Evolutionary conservation across 2,797 vertebrate genomes (phyloP), one percentile per base, ranked within the genome.

Genomic region (Micromesistius poutassou): DNA sequence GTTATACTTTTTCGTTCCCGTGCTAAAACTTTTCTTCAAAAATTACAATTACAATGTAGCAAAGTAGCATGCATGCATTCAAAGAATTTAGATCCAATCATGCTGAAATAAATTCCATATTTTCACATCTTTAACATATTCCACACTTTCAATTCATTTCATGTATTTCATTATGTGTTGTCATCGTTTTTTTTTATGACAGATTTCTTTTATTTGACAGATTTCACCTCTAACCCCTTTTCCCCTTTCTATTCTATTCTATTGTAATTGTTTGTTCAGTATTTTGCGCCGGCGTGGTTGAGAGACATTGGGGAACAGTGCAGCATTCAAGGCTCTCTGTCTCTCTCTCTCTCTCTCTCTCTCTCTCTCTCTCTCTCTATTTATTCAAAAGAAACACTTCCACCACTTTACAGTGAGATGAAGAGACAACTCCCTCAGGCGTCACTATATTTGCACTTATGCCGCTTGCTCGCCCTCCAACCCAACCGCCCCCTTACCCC

Each of bases 391-490:
- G n/a, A 70, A 33, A 75, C 6, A 7, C 46, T 14, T 79, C 31
- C 22, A 33, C 1, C 73, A 71, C 78, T 40, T 78, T 73, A 5
- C 40, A 80, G 71, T 75, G 78, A 87, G 73, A 77, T 38, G 79
- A 83, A 77, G 71, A 38, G 68, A 82, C 78, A 30, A 36, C 1
- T 80, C 79, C 79, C 80, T 79, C 71, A 77, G 81, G 77, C 74
- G 7, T 80, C 80, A 76, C 74, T 84, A 30, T 76, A 74, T 84
- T 80, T 82, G 12, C 80, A 79, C 79, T 81, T 77, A 62, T 66
- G 55, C 74, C 33, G 62, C 72, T 76, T n/a, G 13, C 73, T 74
- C 25, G n/a, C 62, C 9, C 55, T 62, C 55, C 22, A 62, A 55
- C 46, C 46, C 46, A 22, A 55, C 16, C 19, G 16, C 19, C 46